Evolutionary conservation across 2,888 invertebrate genomes (phyloP), one percentile per base, ranked within the genome.

Genomic region (Phragmatobia fuliginosa): DNA sequence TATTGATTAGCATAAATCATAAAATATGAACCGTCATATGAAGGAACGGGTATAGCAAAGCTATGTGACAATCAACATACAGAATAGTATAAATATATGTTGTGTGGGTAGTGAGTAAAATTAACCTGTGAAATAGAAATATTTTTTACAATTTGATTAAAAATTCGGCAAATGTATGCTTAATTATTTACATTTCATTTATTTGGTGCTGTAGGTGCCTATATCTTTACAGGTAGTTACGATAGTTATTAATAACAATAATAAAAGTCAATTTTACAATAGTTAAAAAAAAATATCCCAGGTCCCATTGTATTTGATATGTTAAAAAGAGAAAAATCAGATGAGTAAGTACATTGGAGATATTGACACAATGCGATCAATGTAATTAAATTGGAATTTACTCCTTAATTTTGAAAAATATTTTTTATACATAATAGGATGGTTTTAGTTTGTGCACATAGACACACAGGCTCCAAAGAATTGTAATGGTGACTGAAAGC

Each of bases 31-130:
- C 28, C 16, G 31, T 31, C 21, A 31, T 62, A 41, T 64, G 67
- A 72, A 80, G 75, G 52, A 77, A 73, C 73, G 76, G 41, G 59
- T 72, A 78, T 66, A 72, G 80, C 72, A 45, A 77, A 78, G 79
- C 78, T 59, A 70, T 59, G 38, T 70, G 72, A 67, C 76, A 71
- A 59, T 66, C 52, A 45, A 63, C 58, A 33, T 58, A 63, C 25
- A 41, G 10, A n/a, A 56, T 63, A 32, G 56, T 62, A 68, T 25
- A 41, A 25, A 63, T 45, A 66, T 66, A 49, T 60, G 8, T n/a
- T 62, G 62, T 67, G 56, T 62, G 21, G 49, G 41, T 62, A 21
- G 60, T 62, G 14, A 32, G 31, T 52, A 32, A 8, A 59, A 41
- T 6, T 67, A 11, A 8, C 6, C 33, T 25, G 31, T 41, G 60